phyloP scores from a whole-genome alignment of 1,140 invertebrate genomes.

The Lordiphosa clarofinis region DNA sequence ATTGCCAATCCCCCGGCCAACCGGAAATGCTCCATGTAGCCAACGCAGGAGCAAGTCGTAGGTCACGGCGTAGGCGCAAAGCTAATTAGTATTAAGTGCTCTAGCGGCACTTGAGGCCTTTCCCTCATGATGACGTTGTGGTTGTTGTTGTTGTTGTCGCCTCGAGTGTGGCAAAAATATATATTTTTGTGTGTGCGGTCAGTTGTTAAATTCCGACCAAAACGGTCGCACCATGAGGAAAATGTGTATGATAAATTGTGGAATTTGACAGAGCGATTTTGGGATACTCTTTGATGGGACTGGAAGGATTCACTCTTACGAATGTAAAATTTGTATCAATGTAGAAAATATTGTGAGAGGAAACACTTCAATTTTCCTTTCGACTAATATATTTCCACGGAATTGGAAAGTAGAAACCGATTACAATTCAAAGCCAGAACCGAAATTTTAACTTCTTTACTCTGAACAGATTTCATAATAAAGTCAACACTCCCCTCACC shows the following conservation, averaged over 20 bases:
- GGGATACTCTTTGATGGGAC: slow-evolving; percentile 24
- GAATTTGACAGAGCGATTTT: background rate
- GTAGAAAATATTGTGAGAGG: no score
- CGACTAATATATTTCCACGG: no score
- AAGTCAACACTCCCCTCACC: background rate
- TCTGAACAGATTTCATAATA: background rate
- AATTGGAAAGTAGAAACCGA: no score
- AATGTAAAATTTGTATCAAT: no score
- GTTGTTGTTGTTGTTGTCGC: slow-evolving; percentile 40
- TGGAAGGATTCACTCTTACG: no score
- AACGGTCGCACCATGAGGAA: slow-evolving; percentile 27
- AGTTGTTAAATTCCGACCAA: slow-evolving; percentile 67
- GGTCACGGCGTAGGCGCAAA: slow-evolving; percentile 73
- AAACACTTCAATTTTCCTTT: no score
- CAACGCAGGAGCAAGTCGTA: slow-evolving; percentile 46
- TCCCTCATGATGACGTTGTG: slow-evolving; percentile 19
- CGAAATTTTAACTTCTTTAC: no score
- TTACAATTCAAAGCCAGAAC: no score
- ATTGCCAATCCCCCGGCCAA: slow-evolving; percentile 43
- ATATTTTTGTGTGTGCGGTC: slow-evolving; percentile 76
- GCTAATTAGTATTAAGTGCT: slow-evolving; percentile 78
- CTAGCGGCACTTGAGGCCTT: slow-evolving; percentile 66
- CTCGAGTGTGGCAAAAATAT: slow-evolving; percentile 69
- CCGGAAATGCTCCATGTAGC: slow-evolving; percentile 48
- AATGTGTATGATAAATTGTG: slow-evolving; percentile 8